Evolutionary conservation across 2,797 vertebrate species (phyloP).

Genomic region (Propithecus perrieri): DNA sequence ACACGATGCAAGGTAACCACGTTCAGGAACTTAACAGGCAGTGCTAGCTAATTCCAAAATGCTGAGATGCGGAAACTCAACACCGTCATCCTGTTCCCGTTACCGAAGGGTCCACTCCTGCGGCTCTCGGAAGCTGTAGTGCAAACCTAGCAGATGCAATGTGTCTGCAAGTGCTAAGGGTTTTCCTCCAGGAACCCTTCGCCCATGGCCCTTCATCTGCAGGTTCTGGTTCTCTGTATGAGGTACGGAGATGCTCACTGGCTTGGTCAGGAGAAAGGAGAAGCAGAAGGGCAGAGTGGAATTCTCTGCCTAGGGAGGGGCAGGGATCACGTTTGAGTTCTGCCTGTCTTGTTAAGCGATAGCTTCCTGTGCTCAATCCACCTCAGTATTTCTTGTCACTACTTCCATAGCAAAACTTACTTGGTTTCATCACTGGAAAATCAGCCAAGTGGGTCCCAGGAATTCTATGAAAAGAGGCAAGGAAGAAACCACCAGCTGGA

Average conservation of each 20-base stretch:
- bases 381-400: neutral
- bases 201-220: neutral
- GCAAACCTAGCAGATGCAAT: neutral
- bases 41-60: neutral
- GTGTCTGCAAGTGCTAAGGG: neutral
- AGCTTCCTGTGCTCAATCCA: neutral
- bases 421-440: neutral
- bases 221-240: neutral
- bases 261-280: neutral
- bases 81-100: neutral
- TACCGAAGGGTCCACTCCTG: neutral
- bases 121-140: neutral
- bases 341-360: neutral
- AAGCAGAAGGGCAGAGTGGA: neutral
- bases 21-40: neutral
- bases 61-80: neutral
- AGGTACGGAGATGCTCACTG: neutral
- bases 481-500: neutral
- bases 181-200: neutral
- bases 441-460: neutral
- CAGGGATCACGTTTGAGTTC: neutral
- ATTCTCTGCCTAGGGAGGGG: neutral
- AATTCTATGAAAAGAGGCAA: neutral
- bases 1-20: neutral
- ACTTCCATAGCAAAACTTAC: neutral